These are phyloP conservation scores for Laterallus jamaicensis DNA, from an alignment of 2,113 vertebrate genomes.

Conservation along the genomic window DNA sequence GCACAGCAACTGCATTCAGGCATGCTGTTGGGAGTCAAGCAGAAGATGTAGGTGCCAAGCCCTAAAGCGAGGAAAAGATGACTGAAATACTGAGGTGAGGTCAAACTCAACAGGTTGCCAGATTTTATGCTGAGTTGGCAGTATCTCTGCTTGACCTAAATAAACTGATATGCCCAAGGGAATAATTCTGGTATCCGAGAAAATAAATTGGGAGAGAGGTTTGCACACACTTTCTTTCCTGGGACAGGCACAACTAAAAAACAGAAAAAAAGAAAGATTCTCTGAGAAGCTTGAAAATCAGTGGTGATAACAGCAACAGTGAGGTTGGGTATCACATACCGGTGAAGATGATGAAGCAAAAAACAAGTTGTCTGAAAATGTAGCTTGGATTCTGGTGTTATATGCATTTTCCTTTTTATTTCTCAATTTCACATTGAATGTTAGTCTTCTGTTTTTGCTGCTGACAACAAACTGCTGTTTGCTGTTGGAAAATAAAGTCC, in stretches of 20 bases:
- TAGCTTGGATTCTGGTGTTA: conserved; percentile 80
- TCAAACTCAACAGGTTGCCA: neutral
- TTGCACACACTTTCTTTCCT: neutral
- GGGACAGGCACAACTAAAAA: neutral
- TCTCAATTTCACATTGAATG: conserved; percentile 78
- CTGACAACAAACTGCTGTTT: conserved; percentile 79
- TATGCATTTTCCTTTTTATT: conserved; percentile 90
- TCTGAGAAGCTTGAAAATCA: neutral
- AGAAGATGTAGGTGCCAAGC: conserved; percentile 1
- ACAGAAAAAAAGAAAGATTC: neutral
- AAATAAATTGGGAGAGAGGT: neutral
- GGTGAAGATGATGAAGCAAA: conserved; percentile 82
- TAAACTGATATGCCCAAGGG: conserved; percentile 2
- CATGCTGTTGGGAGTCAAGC: neutral
- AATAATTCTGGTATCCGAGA: neutral
- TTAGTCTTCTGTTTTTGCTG: conserved; percentile 81
- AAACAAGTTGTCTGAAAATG: conserved; percentile 86
- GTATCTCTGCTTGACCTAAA: conserved; percentile 24
- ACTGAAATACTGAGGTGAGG: neutral
- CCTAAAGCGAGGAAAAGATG: conserved; percentile 45
- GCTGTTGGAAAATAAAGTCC: conserved; percentile 75
- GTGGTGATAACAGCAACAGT: neutral
- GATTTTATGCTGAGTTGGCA: neutral
- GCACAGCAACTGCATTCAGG: neutral
- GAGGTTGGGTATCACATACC: conserved; percentile 68